Base-by-base conservation (phyloP, 2,113 vertebrate genomes). In the Nycticebus coucang region DNA sequence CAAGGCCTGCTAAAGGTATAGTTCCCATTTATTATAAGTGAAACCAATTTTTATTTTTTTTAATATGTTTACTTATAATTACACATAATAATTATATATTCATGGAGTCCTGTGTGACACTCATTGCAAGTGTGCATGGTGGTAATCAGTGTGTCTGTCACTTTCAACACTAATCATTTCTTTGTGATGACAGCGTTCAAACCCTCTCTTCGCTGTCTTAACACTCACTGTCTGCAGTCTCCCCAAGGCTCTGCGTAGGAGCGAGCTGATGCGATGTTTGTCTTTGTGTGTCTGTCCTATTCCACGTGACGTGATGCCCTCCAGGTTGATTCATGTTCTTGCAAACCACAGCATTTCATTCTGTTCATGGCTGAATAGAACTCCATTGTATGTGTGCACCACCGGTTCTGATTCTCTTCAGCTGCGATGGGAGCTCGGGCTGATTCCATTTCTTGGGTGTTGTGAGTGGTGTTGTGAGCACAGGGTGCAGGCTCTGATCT, bases 1-100 rank as follows among this genome's bases (percentile, higher is more conserved):
- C 99, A 99, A 98, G 99, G 99, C 45, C 98, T 99, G 86, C 99
- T 99, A 35, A 99, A 99, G 99, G 99, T 99, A 99, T n/a, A 53
- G 22, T 64, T 97, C 85, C 17, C 13, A 19, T 64, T 94, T 89
- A 37, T 71, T 60, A 93, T 30, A 82, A 28, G 41, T 59, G 57
- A 95, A 64, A 93, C 83, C 12, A 85, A 12, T 37, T 87, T 28
- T n/a, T n/a, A n/a, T n/a, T n/a, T n/a, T n/a, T n/a, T n/a, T n/a
- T n/a, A 55, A 9, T 71, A 37, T 71, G 21, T 71, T 71, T 71
- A 37, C 35, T 71, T 71, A 28, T 64, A 64, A 64, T 64, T 64
- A 28, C 26, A 45, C 24, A 28, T 7, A 74, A 15, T 74, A 74
- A 74, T 74, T 74, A 24, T 75, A 11, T 24, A 17, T 75, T 45